phyloP scores from a whole-genome alignment of 92 coral and sea anemone species.

The Chrysogorgia sp. region DNA sequence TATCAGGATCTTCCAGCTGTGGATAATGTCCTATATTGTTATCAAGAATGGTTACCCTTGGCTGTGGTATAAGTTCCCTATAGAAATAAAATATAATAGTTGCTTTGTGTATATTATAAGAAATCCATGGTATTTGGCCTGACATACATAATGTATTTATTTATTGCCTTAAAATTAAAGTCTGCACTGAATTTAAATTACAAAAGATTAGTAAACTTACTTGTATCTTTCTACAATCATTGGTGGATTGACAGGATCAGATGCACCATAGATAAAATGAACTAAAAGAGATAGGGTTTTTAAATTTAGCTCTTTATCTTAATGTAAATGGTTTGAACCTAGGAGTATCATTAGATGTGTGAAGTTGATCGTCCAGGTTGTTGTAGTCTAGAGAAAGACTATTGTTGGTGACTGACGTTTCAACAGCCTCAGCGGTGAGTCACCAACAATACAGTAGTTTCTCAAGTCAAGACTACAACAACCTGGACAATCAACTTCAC shows the following conservation, averaged over 20 bases:
- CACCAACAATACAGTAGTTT: too few species aligned
- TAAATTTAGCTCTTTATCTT: too few species aligned
- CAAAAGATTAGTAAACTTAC: conserved; percentile 39
- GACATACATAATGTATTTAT: background rate
- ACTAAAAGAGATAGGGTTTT: conserved; percentile 40
- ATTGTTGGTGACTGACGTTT: too few species aligned
- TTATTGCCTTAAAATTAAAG: too few species aligned
- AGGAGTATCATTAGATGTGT: too few species aligned
- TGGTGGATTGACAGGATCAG: conserved; percentile 96
- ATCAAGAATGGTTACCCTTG: conserved; percentile 64
- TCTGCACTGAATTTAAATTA: background rate
- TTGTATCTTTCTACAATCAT: conserved; percentile 75
- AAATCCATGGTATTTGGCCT: background rate
- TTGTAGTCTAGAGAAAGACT: too few species aligned
- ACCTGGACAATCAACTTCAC: too few species aligned
- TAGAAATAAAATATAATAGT: background rate
- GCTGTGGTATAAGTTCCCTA: conserved; percentile 80
- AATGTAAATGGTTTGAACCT: too few species aligned
- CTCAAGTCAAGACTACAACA: too few species aligned
- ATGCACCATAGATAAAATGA: conserved; percentile 91
- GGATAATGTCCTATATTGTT: conserved; percentile 91
- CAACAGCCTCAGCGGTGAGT: too few species aligned
- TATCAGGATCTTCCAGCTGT: conserved; percentile 89
- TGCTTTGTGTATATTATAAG: background rate
- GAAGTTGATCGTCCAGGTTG: too few species aligned